These are phyloP conservation scores for Lepidurus packardi DNA, from an alignment of 1,140 invertebrate genomes.

Conservation along the genomic window DNA sequence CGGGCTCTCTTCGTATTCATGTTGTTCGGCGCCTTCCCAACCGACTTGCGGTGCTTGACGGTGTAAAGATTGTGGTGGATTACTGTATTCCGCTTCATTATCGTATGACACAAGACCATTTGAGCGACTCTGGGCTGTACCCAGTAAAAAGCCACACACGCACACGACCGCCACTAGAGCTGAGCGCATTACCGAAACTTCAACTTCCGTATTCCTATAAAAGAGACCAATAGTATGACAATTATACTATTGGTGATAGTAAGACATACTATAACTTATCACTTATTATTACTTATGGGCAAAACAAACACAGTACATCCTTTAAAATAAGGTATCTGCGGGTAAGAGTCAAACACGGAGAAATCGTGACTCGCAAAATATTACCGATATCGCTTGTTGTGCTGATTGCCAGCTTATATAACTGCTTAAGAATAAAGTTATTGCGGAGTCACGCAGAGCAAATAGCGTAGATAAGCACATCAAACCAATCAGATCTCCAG, in stretches of 20 bases:
- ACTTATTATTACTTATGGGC: not conserved
- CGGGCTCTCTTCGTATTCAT: not conserved
- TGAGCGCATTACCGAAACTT: slow-evolving; percentile 14
- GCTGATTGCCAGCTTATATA: not conserved
- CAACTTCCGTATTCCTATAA: not conserved
- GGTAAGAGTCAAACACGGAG: not conserved
- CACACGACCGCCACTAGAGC: slow-evolving; percentile 1
- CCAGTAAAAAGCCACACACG: slow-evolving; percentile 6
- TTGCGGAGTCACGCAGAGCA: not conserved
- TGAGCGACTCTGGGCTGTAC: slow-evolving; percentile 2
- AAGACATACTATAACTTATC: too few relatives aligned
- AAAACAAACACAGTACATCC: not conserved
- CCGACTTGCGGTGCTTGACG: not conserved
- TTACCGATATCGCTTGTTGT: not conserved
- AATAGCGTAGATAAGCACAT: not conserved
- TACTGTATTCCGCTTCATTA: slow-evolving; percentile 9
- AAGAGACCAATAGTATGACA: not conserved
- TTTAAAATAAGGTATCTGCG: not conserved
- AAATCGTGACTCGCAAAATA: not conserved
- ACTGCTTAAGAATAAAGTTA: not conserved
- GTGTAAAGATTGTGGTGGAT: not conserved
- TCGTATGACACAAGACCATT: not conserved
- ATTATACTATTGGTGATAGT: too few relatives aligned
- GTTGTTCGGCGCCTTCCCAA: not conserved
- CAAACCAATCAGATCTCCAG: not conserved